Evolutionary conservation across 2,113 vertebrate species (phyloP).

Genomic region (Dermatemys mawii): DNA sequence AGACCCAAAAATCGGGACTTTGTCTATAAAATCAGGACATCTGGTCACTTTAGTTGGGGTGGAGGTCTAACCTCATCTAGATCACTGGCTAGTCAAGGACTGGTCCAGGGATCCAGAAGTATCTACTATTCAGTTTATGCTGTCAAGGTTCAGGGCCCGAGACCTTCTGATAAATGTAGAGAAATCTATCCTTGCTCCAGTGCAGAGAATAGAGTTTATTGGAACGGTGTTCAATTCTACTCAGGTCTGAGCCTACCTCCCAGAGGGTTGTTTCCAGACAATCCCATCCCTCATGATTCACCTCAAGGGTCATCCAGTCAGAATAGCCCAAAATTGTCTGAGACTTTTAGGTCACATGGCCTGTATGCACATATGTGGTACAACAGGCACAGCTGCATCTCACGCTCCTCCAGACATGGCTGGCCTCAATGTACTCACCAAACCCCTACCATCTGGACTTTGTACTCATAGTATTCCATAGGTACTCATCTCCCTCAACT

Average conservation of each 20-base stretch:
- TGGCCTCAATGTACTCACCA: too few relatives aligned
- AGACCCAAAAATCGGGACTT: too few relatives aligned
- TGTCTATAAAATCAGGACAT: too few relatives aligned
- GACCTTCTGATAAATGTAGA: neutral
- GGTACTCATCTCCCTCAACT: neutral
- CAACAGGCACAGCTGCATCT: too few relatives aligned
- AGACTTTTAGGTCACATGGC: too few relatives aligned
- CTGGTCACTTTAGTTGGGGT: too few relatives aligned
- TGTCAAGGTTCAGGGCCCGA: neutral
- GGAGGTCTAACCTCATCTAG: neutral
- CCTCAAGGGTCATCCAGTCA: too few relatives aligned
- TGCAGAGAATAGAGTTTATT: neutral
- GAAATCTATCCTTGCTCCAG: neutral
- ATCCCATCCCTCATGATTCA: neutral
- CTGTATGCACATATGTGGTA: too few relatives aligned
- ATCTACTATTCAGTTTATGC: neutral
- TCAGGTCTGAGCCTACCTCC: neutral
- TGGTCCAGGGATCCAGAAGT: neutral
- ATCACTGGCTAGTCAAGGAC: neutral
- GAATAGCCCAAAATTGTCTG: too few relatives aligned
- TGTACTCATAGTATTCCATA: neutral
- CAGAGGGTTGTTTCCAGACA: neutral
- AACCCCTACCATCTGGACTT: neutral
- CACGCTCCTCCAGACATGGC: too few relatives aligned
- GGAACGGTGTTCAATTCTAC: neutral